These are phyloP conservation scores for Tokudaia muenninki DNA, from an alignment of 2,797 vertebrate genomes.

Conservation along the genomic window DNA sequence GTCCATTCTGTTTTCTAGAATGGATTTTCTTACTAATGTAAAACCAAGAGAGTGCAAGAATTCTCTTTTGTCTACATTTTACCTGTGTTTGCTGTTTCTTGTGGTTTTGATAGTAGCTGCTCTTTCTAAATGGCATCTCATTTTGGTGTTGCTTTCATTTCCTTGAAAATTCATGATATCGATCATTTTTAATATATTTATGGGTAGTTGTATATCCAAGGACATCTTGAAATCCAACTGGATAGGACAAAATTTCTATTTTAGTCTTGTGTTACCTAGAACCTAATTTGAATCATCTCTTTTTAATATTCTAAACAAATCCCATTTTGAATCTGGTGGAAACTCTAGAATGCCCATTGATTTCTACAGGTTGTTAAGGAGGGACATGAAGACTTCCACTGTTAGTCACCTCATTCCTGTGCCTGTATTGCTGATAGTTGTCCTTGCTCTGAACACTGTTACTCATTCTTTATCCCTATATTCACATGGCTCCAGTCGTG, in stretches of 20 bases:
- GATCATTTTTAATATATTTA: background rate
- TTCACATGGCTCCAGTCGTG: background rate
- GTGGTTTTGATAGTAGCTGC: background rate
- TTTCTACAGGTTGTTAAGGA: background rate
- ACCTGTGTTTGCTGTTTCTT: background rate
- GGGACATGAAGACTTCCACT: background rate
- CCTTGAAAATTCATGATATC: background rate
- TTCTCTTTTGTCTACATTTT: background rate
- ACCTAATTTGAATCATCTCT: conserved; percentile 34
- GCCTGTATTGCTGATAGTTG: background rate
- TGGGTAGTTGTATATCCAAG: background rate
- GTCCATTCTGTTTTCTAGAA: background rate
- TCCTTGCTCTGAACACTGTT: background rate
- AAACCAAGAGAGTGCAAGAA: background rate
- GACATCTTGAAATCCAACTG: conserved; percentile 36
- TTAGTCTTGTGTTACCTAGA: background rate
- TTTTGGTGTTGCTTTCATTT: background rate
- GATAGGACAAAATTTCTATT: conserved; percentile 3
- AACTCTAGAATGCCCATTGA: background rate
- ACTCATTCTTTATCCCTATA: too few species aligned
- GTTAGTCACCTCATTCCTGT: background rate
- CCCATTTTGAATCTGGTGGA: background rate
- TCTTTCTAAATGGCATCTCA: background rate
- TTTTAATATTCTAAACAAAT: conserved; percentile 45
- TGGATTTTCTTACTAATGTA: background rate